Conservation (phyloP, 2,888 invertebrate species). For the Auanema sp. region DNA sequence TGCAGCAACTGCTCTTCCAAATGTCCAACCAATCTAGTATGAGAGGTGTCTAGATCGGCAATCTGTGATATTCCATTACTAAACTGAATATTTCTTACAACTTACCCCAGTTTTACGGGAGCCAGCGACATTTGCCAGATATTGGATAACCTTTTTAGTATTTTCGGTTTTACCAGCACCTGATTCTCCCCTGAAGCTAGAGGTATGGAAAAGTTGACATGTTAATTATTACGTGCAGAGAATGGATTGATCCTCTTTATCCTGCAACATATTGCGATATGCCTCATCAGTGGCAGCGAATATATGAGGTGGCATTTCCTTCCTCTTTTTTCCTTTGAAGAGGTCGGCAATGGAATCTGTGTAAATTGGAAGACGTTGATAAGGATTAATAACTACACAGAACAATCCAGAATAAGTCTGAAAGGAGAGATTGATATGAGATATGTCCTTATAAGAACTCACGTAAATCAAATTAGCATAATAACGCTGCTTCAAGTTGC, state of each 20-base stretch:
- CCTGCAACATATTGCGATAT: conserved; percentile 99
- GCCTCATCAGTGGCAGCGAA: conserved; percentile 99
- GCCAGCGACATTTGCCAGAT: conserved; percentile 97
- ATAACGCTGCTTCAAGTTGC: conserved; percentile 98
- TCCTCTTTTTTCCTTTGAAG: conserved; percentile 88
- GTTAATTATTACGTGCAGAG: conserved; percentile 78
- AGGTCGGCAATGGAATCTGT: conserved; percentile 98
- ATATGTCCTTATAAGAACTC: conserved; percentile 71
- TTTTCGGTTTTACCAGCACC: conserved; percentile 99
- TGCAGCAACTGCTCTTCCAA: conserved; percentile 93
- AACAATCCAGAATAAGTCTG: conserved; percentile 99
- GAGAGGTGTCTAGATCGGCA: conserved; percentile 33
- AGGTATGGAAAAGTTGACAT: not conserved
- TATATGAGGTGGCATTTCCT: conserved; percentile 96
- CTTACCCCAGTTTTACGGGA: conserved; percentile 64
- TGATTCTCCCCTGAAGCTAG: conserved; percentile 79
- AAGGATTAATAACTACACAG: conserved; percentile 99
- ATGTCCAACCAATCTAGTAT: conserved; percentile 73
- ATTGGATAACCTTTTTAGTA: conserved; percentile 99
- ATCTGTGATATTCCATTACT: conserved; percentile 4
- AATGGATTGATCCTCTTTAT: conserved; percentile 98
- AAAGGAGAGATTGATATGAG: no score
- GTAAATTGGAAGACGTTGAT: conserved; percentile 92
- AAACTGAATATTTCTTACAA: not conserved
- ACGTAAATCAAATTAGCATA: conserved; percentile 99